phyloP scores from a whole-genome alignment of 2,888 invertebrate genomes.

The Zaprionus obscuricornis region DNA sequence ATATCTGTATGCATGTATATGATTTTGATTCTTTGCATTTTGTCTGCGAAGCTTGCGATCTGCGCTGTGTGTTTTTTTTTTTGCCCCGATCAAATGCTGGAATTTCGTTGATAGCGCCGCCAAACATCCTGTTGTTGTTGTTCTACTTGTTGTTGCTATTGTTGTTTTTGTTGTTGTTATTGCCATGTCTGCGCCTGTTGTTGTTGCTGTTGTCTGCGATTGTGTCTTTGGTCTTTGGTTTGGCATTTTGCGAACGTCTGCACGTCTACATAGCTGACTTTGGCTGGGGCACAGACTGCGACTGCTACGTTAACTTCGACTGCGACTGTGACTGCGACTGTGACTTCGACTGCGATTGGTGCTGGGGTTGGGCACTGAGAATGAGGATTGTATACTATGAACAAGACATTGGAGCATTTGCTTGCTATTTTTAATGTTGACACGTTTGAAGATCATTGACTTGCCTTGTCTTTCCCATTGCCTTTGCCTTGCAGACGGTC shows the following conservation, averaged over 20 bases:
- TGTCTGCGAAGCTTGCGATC: conserved; percentile 61
- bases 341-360: conserved; percentile 13
- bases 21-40: conserved; percentile 73
- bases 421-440: conserved; percentile 76
- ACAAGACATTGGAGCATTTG: conserved; percentile 58
- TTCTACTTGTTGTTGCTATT: conserved; percentile 7
- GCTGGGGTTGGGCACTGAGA: conserved; percentile 12
- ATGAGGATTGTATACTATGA: conserved; percentile 4
- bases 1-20: conserved; percentile 28
- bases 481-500: conserved; percentile 55
- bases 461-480: conserved; percentile 39
- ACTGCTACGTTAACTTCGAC: neutral
- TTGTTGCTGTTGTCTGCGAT: conserved; percentile 42
- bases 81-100: conserved; percentile 67
- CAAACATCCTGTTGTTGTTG: conserved; percentile 71
- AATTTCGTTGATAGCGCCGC: conserved; percentile 77
- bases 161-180: conserved; percentile 18
- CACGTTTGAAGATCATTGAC: conserved; percentile 78
- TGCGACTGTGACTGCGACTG: conserved; percentile 14
- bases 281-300: conserved; percentile 38
- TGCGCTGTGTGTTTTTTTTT: conserved; percentile 16
- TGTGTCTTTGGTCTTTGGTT: conserved; percentile 70
- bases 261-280: conserved; percentile 70
- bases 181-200: conserved; percentile 30
- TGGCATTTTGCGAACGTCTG: conserved; percentile 76